phyloP scores from a whole-genome alignment of 2,888 invertebrate genomes.

The Coenonympha glycerion region DNA sequence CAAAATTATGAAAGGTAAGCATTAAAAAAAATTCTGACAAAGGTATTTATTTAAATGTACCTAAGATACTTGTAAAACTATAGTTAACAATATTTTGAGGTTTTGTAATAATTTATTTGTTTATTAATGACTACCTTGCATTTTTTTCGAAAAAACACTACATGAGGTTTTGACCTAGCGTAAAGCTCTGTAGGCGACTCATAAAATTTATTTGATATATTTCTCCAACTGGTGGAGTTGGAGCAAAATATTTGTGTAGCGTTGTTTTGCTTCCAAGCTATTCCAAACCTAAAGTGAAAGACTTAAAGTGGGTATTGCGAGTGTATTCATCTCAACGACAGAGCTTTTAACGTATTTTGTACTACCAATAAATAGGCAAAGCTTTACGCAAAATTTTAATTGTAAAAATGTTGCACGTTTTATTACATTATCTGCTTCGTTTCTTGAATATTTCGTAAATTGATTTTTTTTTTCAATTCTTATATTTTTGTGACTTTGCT shows the following conservation, averaged over 20 bases:
- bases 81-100: too few species aligned
- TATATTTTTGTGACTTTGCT: too few species aligned
- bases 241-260: slow-evolving; percentile 16
- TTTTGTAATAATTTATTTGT: too few species aligned
- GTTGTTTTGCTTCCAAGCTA: neutral
- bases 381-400: neutral
- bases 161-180: neutral
- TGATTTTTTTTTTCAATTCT: too few species aligned
- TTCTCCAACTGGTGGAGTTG: slow-evolving; percentile 17
- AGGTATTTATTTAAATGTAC: too few species aligned
- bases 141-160: neutral
- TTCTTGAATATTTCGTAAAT: neutral
- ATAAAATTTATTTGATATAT: slow-evolving; percentile 24
- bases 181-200: slow-evolving; percentile 15
- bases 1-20: too few species aligned
- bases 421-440: neutral
- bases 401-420: neutral
- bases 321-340: neutral
- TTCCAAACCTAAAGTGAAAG: neutral
- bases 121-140: neutral
- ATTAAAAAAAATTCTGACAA: too few species aligned
- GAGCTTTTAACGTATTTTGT: neutral
- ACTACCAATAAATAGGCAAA: neutral
- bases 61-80: too few species aligned
- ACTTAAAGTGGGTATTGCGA: neutral